Evolutionary conservation across 2,113 vertebrate genomes (phyloP).

Genomic region (Cyphomyrus plagiostoma): DNA sequence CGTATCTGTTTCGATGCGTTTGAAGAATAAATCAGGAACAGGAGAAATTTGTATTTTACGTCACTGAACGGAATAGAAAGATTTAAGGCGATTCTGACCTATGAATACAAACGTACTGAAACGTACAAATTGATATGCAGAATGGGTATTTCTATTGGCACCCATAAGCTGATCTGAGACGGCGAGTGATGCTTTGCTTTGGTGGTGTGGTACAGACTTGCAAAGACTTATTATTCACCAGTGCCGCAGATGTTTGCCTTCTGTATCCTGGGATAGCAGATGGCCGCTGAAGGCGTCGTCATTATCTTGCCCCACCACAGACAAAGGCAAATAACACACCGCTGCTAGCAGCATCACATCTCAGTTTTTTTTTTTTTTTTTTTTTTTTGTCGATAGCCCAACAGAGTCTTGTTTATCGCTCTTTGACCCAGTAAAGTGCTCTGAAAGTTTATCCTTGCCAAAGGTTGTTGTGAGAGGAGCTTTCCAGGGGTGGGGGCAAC

Average conservation of each 20-base stretch:
- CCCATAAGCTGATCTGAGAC: not conserved
- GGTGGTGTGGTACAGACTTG: not conserved
- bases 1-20: not conserved
- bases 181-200: not conserved
- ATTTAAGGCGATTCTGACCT: not conserved
- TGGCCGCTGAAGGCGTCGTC: not conserved
- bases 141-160: not conserved
- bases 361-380: not conserved
- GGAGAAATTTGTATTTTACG: not conserved
- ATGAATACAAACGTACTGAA: not conserved
- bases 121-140: not conserved
- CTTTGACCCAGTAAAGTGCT: not conserved
- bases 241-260: not conserved
- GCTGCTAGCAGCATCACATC: not conserved
- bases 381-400: not conserved
- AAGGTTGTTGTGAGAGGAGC: not conserved
- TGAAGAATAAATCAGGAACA: not conserved
- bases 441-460: not conserved
- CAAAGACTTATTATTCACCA: not conserved
- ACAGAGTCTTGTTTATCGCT: not conserved
- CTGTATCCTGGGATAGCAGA: constrained; percentile 4
- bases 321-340: not conserved
- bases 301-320: not conserved
- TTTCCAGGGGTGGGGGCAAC: not conserved
- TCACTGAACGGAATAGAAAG: not conserved